phyloP scores from a whole-genome alignment of 2,797 vertebrate species.

The Potorous gilbertii region DNA sequence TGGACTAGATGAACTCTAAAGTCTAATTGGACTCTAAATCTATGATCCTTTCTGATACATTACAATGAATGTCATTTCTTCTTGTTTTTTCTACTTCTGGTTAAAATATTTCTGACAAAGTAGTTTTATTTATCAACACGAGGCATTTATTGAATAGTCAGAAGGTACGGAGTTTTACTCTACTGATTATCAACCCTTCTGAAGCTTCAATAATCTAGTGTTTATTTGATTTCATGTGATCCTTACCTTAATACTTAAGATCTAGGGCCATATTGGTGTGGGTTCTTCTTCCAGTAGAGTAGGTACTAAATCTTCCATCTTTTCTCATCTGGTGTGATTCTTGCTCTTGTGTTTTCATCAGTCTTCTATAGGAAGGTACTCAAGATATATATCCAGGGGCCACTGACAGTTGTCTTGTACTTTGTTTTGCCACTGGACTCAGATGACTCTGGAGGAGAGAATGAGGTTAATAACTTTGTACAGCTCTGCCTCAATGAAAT shows the following conservation, averaged over 20 bases:
- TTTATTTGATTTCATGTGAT: neutral
- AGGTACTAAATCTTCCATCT: neutral
- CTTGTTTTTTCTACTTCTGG: neutral
- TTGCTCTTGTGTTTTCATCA: neutral
- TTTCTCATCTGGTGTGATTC: neutral
- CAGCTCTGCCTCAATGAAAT: no score
- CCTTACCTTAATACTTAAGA: neutral
- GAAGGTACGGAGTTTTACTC: neutral
- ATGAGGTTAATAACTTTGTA: no score
- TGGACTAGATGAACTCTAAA: neutral
- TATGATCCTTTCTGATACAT: neutral
- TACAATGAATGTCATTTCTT: neutral
- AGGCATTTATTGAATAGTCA: neutral
- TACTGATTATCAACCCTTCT: neutral
- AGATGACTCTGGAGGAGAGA: no score
- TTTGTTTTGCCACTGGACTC: no score
- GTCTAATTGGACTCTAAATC: neutral
- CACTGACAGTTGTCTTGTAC: no score
- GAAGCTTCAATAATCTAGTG: neutral
- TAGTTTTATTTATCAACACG: neutral
- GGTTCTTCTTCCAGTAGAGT: neutral
- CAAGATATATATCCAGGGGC: neutral
- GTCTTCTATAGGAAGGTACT: neutral
- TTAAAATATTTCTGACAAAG: neutral
- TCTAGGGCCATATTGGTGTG: neutral